Base-by-base conservation (phyloP, 2,888 invertebrate genomes). In the Catocala nupta region DNA sequence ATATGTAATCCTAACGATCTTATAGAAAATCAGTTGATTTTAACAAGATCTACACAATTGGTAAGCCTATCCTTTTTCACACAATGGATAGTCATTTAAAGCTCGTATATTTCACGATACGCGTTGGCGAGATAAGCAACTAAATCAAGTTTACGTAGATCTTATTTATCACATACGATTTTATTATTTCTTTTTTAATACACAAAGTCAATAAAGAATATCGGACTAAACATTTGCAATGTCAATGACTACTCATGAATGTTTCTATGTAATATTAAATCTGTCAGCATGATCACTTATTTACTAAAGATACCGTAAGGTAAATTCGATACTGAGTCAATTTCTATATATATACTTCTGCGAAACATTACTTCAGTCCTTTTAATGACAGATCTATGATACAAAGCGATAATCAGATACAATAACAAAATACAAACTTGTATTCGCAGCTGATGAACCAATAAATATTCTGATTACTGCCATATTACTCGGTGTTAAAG, bases 361-460 rank as follows among this genome's bases (percentile, higher is more conserved):
- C 63, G 25, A 54, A 68, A 47, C 33, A 65, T 58, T 65, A 65
- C 33, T 61, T 63, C 50, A 62, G 59, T 59, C 53, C 51, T 60
- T 63, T 55, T 62, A 59, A 63, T 64, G 68, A 71, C 68, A 71
- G 68, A 65, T 68, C 71, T 71, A 68, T 60, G 71, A 63, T 60
- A 59, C 61, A 43, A 59, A 68, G 59, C 51, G 55, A 57, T 68
- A 73, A 74, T 71, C 52, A 72, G 65, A 73, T 73, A 56, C 62
- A 68, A 71, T 73, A 62, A 63, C 47, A 44, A 33, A 5, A 64
- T 47, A 63, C 74, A 66, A 64, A 61, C n/a, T 34, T 60, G 39
- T 5, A 25, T 13, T 42, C 48, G 16, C 52, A 49, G n/a, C 9
- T 0, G 12, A 59, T 51, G 58, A 51, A 48, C 36, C 9, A 57